Evolutionary conservation across 2,888 invertebrate species (phyloP), one percentile per base, ranked within the genome.

Genomic region (Heliconius charithonia): DNA sequence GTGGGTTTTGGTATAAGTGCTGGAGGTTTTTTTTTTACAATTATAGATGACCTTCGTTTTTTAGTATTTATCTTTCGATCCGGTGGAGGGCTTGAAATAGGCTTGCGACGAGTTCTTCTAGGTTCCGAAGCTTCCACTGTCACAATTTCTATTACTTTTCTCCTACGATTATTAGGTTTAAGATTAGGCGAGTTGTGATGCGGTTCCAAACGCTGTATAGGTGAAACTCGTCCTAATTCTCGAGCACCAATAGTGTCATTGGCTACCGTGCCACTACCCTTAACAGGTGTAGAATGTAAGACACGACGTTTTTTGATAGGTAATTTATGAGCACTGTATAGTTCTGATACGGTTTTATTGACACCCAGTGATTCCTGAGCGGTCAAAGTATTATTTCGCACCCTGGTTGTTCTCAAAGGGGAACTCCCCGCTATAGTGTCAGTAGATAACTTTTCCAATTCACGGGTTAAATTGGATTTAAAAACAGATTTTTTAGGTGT

Each of bases 201-300:
- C 75, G 75, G 22, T 85, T 19, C 83, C 12, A 76, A 75, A 6
- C 77, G 70, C 0, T 86, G 86, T 62, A 93, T 92, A 62, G 94
- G 93, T 79, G 94, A 94, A 59, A 91, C 90, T 22, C 90, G 87
- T 16, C 87, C 89, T 25, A 91, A 84, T 25, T 85, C 90, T 0
- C 89, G 85, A 9, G 87, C 89, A 79, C 86, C 84, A 84, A 88
- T 81, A 0, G 87, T 84, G 4, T 83, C n/a, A 67, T 83, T 76
- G 7, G 41, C 79, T 2, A 83, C 80, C 0, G 89, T 89, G 7
- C 37, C 80, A 2, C 84, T 80, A 0, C 90, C 89, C 83, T 90
- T 90, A 27, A 93, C 84, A 0, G 94, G 94, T 75, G 94, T 94
- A 0, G 94, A 93, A 82, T 93, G 94, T 45, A 88, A 78, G 29